phyloP scores from a whole-genome alignment of 2,113 vertebrate species.

The human region DNA sequence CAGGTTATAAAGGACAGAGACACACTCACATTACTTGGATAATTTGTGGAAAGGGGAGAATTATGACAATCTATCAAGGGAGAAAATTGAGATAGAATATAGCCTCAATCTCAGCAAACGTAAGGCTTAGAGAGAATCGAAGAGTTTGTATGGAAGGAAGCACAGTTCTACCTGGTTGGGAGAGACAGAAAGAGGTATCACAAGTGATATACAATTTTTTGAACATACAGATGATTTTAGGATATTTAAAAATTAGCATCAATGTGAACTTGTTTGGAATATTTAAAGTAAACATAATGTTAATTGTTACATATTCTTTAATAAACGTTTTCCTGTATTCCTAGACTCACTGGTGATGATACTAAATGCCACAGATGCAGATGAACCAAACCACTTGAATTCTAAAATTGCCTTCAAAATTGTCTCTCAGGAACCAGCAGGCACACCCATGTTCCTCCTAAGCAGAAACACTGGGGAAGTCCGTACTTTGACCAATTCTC shows the following conservation, averaged over 20 bases:
- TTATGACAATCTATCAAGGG: background rate
- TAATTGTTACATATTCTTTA: background rate
- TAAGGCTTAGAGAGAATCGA: background rate
- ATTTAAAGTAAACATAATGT: background rate
- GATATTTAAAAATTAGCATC: background rate
- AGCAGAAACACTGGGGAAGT: constrained; percentile 88
- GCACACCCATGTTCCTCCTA: constrained; percentile 88
- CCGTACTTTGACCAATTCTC: constrained; percentile 81
- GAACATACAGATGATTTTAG: background rate
- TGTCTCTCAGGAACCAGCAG: constrained; percentile 80
- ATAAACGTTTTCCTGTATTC: constrained; percentile 48
- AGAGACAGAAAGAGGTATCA: background rate
- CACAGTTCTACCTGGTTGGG: background rate
- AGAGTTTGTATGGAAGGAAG: background rate
- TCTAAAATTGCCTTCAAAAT: constrained; percentile 90
- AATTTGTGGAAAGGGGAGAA: background rate
- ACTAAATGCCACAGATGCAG: constrained; percentile 91
- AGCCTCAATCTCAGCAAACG: background rate
- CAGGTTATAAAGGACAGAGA: background rate
- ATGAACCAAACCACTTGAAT: constrained; percentile 82
- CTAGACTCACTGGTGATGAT: constrained; percentile 90
- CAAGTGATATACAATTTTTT: background rate
- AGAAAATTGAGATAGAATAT: background rate
- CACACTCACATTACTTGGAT: background rate
- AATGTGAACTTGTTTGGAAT: background rate